Base-by-base conservation (phyloP, 2,113 vertebrate species). In the Lanius collurio region DNA sequence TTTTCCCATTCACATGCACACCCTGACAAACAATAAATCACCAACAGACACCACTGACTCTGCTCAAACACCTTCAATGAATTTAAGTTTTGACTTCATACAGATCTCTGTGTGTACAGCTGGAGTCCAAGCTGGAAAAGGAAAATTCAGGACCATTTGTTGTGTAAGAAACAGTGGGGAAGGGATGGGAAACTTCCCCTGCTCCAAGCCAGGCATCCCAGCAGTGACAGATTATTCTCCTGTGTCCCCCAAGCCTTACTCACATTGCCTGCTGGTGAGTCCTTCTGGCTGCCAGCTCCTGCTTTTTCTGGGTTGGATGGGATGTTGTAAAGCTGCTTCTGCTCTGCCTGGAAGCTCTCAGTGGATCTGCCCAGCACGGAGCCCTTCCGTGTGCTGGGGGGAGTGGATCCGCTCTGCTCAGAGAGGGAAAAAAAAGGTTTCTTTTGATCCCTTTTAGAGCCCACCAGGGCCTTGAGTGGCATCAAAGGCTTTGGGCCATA, bases 241-340 rank as follows among this genome's bases (percentile, higher is more conserved):
- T 8, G 11, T 9, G 26, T 33, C 22, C 69, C 59, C 16, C 3
- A 4, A 69, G 14, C 89, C 35, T 93, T 95, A 56, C 93, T 83
- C 68, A 95, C 96, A 1, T 87, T 97, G 46, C 68, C n/a, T 11
- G 15, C 22, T 2, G 31, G 6, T 7, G 87, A 59, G 7, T 94
- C 82, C 56, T 86, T 82, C 59, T 83, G 71, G 31, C 27, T 37
- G 33, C 49, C 13, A 21, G 56, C 50, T 67, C 74, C 74, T 71
- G 84, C 87, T 47, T 85, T 97, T 35, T 95, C 95, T 35, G 78
- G 39, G 49, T 90, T 97, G 59, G 86, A 20, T 0, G 96, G 97
- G 46, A 97, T 84, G 26, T 97, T 97, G 7, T 98, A 98, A 11
- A 98, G 68, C 62, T 95, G 97, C 83, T 91, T 74, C 56, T 91